Base-by-base conservation (phyloP, 2,113 vertebrate genomes). In the Dinomys branickii region DNA sequence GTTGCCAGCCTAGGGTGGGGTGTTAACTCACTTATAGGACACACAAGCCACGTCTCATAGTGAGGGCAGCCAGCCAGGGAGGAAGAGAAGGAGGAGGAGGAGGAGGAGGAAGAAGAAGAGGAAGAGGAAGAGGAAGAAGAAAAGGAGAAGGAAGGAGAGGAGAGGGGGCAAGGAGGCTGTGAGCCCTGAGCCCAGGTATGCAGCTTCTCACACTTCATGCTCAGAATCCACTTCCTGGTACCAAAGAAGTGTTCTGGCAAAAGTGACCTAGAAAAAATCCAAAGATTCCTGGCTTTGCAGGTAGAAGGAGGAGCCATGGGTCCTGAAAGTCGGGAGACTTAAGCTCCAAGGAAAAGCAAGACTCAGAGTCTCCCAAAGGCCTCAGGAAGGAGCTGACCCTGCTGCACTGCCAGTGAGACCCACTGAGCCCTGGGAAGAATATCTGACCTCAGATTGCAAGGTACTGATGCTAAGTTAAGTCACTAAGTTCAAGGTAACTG, bases 101-200 rank as follows among this genome's bases (percentile, higher is more conserved):
- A 47, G 1, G 5, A 22, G 8, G 54, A 77, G 44, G n/a, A n/a
- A 2, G 4, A 12, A 2, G 20, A 17, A 14, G 35, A 19, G 9
- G 20, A 44, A 9, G 4, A 14, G 54, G 12, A 24, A 24, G 1
- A 35, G 4, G 3, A 8, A 5, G 33, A 35, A 7, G 13, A 13
- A 35, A 16, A 24, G 24, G 35, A 12, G 9, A 11, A 47, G 17
- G 7, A 2, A 3, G 4, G 44, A 13, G 28, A 41, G 16, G 0
- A 59, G 1, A 26, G 56, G 9, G 20, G 22, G 5, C 52, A 33
- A 38, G 16, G n/a, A 30, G 19, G 52, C 33, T 2, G 0, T 26
- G 59, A 67, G 52, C 13, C 16, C 1, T 1, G 1, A 0, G 17
- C 16, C 12, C 17, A 0, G 30, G 75, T 19, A 28, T 6, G 2